Conservation (phyloP, 1,140 invertebrate genomes). For the Bradynema listronoti region DNA sequence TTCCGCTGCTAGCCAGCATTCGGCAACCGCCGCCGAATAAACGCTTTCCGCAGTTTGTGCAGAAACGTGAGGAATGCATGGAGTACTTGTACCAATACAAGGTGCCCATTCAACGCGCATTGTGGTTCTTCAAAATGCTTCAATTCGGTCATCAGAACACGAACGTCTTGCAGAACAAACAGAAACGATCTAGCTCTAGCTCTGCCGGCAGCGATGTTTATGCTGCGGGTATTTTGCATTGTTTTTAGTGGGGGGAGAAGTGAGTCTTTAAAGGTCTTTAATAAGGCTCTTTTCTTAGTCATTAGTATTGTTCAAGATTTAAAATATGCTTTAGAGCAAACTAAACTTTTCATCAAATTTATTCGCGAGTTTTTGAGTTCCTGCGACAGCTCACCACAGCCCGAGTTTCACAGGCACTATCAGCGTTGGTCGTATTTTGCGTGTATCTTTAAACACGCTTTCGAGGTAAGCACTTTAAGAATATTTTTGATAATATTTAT, state of each 20-base stretch:
- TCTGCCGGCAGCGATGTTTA: slow-evolving; percentile 22
- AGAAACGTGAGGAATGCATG: slow-evolving; percentile 40
- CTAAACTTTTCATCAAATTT: slow-evolving; percentile 28
- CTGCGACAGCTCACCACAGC: slow-evolving; percentile 21
- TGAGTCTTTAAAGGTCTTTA: neutral
- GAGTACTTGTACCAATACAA: slow-evolving; percentile 33
- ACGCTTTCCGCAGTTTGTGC: slow-evolving; percentile 24
- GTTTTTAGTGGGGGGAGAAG: neutral
- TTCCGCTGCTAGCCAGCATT: slow-evolving; percentile 18
- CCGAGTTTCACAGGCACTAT: slow-evolving; percentile 27
- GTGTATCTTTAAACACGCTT: slow-evolving; percentile 44
- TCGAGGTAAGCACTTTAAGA: slow-evolving; percentile 28
- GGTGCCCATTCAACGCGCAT: slow-evolving; percentile 37
- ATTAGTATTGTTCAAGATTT: neutral
- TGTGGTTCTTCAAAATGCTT: slow-evolving; percentile 47
- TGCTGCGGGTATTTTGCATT: slow-evolving; percentile 2
- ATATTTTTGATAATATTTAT: neutral
- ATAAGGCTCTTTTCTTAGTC: neutral
- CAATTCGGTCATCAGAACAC: slow-evolving; percentile 23
- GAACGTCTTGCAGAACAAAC: slow-evolving; percentile 10
- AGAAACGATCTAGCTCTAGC: slow-evolving; percentile 15
- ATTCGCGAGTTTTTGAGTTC: slow-evolving; percentile 23
- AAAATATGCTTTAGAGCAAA: slow-evolving; percentile 24
- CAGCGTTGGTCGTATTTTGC: slow-evolving; percentile 46
- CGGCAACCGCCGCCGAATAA: slow-evolving; percentile 22